Base-by-base conservation (phyloP, 2,113 vertebrate genomes). In the Aldabrachelys gigantea region DNA sequence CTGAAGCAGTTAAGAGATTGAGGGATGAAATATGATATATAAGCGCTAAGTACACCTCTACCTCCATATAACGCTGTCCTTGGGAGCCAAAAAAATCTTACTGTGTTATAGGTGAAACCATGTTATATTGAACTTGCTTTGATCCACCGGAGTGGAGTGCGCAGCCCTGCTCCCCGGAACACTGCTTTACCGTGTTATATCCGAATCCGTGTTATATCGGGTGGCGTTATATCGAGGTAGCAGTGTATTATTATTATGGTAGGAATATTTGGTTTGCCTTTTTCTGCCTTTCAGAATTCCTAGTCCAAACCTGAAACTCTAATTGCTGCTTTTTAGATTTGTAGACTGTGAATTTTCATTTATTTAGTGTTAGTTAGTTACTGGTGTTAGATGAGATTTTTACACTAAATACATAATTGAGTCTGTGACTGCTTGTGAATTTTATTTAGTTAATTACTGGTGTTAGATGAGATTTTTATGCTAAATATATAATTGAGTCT, bases 401-500 rank as follows among this genome's bases (percentile, higher is more conserved):
- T 84, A 83, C n/a, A 62, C 38, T 29, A 35, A 72, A 87, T 81
- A 62, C 76, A 75, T 50, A 80, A 81, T 35, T n/a, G n/a, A 91
- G 59, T 47, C 69, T 5, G 72, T 14, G 8, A 5, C 38, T 59
- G 4, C 80, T 49, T 44, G 49, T 5, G 27, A 69, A 76, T 44
- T 31, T 38, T 62, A 62, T 62, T 62, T 69, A 69, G 35, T n/a
- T 69, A 69, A 27, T 80, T 85, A 69, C 56, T 44, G n/a, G 65
- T 38, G 35, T 76, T 72, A 62, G 41, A 84, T 62, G 59, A 72
- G 54, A 82, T 90, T 86, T 93, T 87, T 82, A 81, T 35, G 56
- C 44, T 31, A 35, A 75, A 87, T 81, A 62, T 69, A 59, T 50
- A 80, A 81, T 35, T n/a, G 38, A 91, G 56, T 47, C 76, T 5